Conservation (phyloP, 2,888 invertebrate genomes). For the Cephus runcator region DNA sequence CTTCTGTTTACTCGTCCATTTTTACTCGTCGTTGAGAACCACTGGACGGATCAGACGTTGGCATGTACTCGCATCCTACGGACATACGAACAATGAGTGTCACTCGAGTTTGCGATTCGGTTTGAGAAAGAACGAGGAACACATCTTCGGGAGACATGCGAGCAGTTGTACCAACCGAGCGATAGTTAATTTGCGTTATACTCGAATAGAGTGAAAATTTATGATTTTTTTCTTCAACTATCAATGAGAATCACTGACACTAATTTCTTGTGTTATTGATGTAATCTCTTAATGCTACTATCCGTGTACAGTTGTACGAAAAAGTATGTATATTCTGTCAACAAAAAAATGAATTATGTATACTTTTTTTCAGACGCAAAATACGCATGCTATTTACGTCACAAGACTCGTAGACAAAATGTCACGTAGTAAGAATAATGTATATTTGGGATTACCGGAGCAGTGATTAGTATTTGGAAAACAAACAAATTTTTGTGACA, state of each 20-base stretch:
- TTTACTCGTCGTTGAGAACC: slow-evolving; percentile 9
- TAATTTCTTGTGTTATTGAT: not conserved
- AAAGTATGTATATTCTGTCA: not conserved
- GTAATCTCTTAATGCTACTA: not conserved
- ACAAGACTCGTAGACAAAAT: not conserved
- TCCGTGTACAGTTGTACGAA: not conserved
- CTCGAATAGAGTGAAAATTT: slow-evolving; percentile 8
- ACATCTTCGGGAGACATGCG: slow-evolving; percentile 15
- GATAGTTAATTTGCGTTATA: slow-evolving; percentile 8
- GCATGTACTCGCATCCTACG: slow-evolving; percentile 22
- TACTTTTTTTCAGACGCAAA: not conserved
- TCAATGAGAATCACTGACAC: slow-evolving; percentile 3
- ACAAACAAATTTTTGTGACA: too few relatives aligned
- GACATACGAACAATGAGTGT: slow-evolving; percentile 30
- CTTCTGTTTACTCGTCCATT: not conserved
- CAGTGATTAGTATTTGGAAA: too few relatives aligned
- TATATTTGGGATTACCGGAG: not conserved
- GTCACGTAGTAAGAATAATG: not conserved
- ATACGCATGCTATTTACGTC: not conserved
- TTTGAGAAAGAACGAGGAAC: slow-evolving; percentile 22
- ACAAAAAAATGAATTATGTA: not conserved
- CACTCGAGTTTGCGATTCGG: slow-evolving; percentile 18
- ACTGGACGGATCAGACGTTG: slow-evolving; percentile 21
- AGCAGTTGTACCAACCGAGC: slow-evolving; percentile 13
- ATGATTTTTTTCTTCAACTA: not conserved